These are phyloP conservation scores for Leptatherina wallacei DNA, from an alignment of 2,797 vertebrate species.

Conservation along the genomic window DNA sequence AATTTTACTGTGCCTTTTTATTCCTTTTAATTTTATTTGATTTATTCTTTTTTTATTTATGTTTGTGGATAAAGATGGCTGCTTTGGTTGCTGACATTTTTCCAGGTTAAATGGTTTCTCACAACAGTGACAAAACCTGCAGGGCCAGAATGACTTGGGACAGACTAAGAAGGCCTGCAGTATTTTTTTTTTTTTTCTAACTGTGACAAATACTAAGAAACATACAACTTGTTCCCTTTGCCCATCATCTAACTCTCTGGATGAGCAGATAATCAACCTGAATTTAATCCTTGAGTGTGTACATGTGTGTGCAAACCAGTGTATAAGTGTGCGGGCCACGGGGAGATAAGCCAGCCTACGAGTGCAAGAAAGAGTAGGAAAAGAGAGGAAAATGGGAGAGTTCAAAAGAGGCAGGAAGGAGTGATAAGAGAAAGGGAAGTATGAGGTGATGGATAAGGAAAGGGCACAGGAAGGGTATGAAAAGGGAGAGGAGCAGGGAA, in stretches of 20 bases:
- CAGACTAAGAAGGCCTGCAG: background rate
- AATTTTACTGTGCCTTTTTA: too few relatives aligned
- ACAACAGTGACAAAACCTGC: background rate
- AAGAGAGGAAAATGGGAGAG: constrained; percentile 1
- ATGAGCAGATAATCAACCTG: constrained; percentile 39
- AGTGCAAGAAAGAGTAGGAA: constrained; percentile 13
- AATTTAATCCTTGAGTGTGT: constrained; percentile 20
- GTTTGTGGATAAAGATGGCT: too few relatives aligned
- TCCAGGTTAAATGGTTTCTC: too few relatives aligned
- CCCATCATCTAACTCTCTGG: constrained; percentile 14
- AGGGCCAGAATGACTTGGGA: background rate
- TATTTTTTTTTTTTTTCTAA: background rate
- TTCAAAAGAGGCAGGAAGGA: constrained; percentile 32
- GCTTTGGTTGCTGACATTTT: too few relatives aligned
- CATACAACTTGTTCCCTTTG: background rate
- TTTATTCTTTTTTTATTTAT: too few relatives aligned
- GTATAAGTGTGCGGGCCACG: constrained; percentile 8
- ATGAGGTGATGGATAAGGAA: constrained; percentile 30
- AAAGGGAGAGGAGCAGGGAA: constrained; percentile 21
- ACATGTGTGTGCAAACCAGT: constrained; percentile 12
- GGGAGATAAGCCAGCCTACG: constrained; percentile 36
- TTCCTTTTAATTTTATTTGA: too few relatives aligned
- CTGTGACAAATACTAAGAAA: background rate
- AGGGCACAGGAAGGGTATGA: constrained; percentile 51
- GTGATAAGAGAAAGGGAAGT: constrained; percentile 41